Evolutionary conservation across 2,113 vertebrate genomes (phyloP).

Genomic region (Cercocebus atys): DNA sequence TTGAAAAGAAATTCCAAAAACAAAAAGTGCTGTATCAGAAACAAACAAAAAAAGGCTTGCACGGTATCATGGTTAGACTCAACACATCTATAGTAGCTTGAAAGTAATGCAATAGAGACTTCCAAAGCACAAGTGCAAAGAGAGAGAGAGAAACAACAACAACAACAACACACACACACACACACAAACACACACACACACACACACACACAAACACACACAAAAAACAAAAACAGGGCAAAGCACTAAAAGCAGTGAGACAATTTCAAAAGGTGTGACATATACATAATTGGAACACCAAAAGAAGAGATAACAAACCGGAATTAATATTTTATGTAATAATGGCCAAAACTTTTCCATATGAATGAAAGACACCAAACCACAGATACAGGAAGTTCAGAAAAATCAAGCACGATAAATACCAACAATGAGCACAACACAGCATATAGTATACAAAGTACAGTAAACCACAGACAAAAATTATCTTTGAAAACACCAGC

Average conservation of each 20-base stretch:
- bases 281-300: neutral
- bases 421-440: neutral
- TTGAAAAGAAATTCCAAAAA: neutral
- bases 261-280: neutral
- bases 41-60: neutral
- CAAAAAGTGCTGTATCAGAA: neutral
- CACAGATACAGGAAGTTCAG: neutral
- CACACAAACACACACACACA: no score
- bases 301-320: neutral
- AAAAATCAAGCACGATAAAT: neutral
- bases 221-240: neutral
- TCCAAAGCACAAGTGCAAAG: neutral
- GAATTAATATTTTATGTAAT: neutral
- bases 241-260: neutral
- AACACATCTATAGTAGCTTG: neutral
- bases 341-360: neutral
- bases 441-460: neutral
- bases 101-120: neutral
- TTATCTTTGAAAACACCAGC: neutral
- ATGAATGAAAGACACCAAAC: neutral
- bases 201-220: no score
- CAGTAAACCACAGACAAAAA: neutral
- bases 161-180: no score
- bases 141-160: neutral
- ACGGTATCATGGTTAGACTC: neutral